Conservation (phyloP, 2,797 vertebrate species). For the Coregonus ussuriensis region DNA sequence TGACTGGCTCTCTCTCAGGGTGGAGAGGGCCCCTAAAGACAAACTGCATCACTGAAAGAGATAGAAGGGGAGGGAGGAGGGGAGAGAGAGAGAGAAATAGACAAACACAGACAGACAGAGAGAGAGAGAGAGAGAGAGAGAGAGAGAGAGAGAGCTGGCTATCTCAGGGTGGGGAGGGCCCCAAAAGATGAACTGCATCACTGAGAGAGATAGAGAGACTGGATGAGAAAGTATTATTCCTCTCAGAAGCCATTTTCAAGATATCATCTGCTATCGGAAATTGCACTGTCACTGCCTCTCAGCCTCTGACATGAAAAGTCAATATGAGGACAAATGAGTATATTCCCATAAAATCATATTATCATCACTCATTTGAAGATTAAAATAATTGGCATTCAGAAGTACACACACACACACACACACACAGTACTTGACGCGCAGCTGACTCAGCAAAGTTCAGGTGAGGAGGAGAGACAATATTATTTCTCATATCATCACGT, state of each 20-base stretch:
- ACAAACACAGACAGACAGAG: not conserved
- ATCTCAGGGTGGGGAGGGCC: slow-evolving; percentile 1
- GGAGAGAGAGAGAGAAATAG: not conserved
- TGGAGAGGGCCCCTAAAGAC: not conserved
- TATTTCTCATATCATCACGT: slow-evolving; percentile 76
- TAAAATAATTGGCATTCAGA: too few relatives aligned
- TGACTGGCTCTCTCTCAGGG: not conserved
- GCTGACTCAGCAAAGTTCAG: slow-evolving; percentile 75
- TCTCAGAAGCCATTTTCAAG: not conserved
- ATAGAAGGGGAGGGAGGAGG: not conserved
- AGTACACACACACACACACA: slow-evolving; percentile 27
- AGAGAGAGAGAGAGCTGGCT: not conserved
- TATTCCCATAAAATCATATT: not conserved
- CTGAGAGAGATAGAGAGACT: not conserved
- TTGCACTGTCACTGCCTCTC: not conserved
- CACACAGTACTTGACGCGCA: slow-evolving; percentile 48
- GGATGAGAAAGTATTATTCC: not conserved
- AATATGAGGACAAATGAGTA: not conserved
- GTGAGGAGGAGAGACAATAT: slow-evolving; percentile 77
- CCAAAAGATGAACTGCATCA: not conserved
- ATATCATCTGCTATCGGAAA: not conserved
- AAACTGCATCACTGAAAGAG: not conserved
- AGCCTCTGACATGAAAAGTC: not conserved
- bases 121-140: too few relatives aligned
- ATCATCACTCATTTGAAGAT: too few relatives aligned